These are phyloP conservation scores for Apeltes quadracus DNA, from an alignment of 2,113 vertebrate species.

Conservation along the genomic window DNA sequence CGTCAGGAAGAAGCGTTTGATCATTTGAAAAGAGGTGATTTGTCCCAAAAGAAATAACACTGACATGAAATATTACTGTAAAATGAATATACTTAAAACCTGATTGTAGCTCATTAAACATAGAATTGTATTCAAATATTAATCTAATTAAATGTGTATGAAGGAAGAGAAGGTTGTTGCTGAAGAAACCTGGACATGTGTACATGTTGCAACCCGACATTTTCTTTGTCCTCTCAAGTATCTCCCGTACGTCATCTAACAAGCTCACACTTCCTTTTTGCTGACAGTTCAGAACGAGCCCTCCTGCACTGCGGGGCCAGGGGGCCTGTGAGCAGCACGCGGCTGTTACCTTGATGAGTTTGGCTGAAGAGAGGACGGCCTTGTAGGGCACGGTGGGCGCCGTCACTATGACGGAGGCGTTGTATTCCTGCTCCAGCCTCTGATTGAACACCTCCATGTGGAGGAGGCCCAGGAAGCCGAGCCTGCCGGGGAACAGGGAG, in stretches of 20 bases:
- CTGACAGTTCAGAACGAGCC: neutral
- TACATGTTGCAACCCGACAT: neutral
- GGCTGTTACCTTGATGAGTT: conserved; percentile 91
- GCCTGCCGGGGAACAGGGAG: conserved; percentile 71
- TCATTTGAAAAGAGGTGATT: neutral
- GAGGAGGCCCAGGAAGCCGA: conserved; percentile 95
- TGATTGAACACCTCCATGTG: conserved; percentile 99
- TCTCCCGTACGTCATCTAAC: neutral
- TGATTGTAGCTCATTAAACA: neutral
- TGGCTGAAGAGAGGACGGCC: conserved; percentile 89
- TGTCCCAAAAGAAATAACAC: neutral
- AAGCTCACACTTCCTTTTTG: neutral
- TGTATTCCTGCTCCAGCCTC: conserved; percentile 95
- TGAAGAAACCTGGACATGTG: neutral
- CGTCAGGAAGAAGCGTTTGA: neutral
- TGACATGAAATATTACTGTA: neutral
- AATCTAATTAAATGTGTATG: neutral
- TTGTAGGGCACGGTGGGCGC: conserved; percentile 95
- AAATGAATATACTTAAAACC: neutral
- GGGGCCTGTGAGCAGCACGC: conserved; percentile 8
- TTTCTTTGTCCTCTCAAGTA: conserved; percentile 6
- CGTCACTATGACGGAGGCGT: conserved; percentile 92
- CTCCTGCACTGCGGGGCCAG: neutral
- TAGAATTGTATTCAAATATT: neutral
- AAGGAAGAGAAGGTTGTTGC: neutral